Evolutionary conservation across 2,888 invertebrate genomes (phyloP), one percentile per base, ranked within the genome.

Genomic region (Atrina japonica): DNA sequence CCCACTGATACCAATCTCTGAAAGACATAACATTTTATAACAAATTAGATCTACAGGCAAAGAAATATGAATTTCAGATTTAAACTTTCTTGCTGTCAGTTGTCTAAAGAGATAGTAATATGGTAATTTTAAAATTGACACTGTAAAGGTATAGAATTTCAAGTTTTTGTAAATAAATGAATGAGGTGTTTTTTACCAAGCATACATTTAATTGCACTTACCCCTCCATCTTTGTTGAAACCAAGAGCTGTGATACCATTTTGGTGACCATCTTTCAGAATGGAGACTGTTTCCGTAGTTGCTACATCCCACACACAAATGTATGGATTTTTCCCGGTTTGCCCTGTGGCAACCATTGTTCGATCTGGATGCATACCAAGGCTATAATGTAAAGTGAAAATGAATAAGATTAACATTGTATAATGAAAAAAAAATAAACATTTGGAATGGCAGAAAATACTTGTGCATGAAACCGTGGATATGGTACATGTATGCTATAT

Each of bases 301-400:
- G 76, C 71, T 16, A 89, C 81, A 73, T 91, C 89, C 91, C 91
- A 91, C 1, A 91, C 90, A 81, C 91, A 91, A 65, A 91, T 90
- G 77, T 86, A 90, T 1, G 91, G 90, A 6, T 83, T 78, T 70
- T 90, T 89, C 14, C 91, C 91, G 18, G 90, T 86, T 80, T 91
- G 91, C 5, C 91, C 91, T 11, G 91, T 91, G 6, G 91, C 91
- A 21, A 90, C 88, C 41, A 88, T 70, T 6, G 75, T 80, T 59
- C 85, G 85, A 59, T 91, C 90, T n/a, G 90, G 90, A 79, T 90
- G 90, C 43, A 91, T 73, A 0, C 88, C 80, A 66, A 91, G 78
- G 74, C 91, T 91, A 79, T 9, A 29, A 53, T 25, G 27, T 25
- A 53, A 27, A 16, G 21, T 14, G 27, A 25, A 27, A 25, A 23